Base-by-base conservation (phyloP, 2,113 vertebrate genomes). In the Dermatemys mawii region DNA sequence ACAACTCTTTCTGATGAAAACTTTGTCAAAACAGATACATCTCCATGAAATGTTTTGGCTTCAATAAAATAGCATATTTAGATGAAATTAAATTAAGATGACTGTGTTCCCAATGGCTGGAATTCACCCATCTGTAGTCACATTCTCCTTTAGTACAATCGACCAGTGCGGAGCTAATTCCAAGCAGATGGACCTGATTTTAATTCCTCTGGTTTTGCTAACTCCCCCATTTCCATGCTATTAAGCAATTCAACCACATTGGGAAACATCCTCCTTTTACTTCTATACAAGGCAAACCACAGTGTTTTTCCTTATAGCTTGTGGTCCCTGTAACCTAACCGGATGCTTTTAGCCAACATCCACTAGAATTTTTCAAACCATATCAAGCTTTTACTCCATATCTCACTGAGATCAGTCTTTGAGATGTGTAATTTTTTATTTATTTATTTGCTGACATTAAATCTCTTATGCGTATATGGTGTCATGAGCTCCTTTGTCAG, bases 231-330 rank as follows among this genome's bases (percentile, higher is more conserved):
- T 92, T 92, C 82, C 79, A 80, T 95, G 92, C 86, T 75, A 93
- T 92, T 90, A 78, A 94, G 84, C 85, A 94, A 88, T 3, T 51
- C 87, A 97, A 86, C 60, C 84, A 46, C 83, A 10, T 2, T 93
- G 96, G 89, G 93, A 96, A 95, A 85, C 81, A 38, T 95, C 46
- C 81, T 90, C 57, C 32, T 93, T 88, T 88, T 53, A 78, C 94
- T 97, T 97, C 97, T 96, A 94, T 91, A 97, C 95, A 96, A 96
- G 96, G 96, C 86, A 94, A 97, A 96, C 85, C 79, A 11, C 80
- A 90, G 60, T 0, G 0, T 63, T 96, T 88, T 50, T 87, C 83
- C 76, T 81, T 63, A 49, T 16, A 67, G 35, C 70, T 90, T 87
- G 78, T 92, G 91, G 93, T 50, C 82, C 55, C 48, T 21, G 60